A percentile compares a stretch with the other conserved stretches of the same genome.
These are phyloP conservation scores for Physella acuta DNA, from an alignment of 1,140 invertebrate genomes.

Conservation along the genomic window DNA sequence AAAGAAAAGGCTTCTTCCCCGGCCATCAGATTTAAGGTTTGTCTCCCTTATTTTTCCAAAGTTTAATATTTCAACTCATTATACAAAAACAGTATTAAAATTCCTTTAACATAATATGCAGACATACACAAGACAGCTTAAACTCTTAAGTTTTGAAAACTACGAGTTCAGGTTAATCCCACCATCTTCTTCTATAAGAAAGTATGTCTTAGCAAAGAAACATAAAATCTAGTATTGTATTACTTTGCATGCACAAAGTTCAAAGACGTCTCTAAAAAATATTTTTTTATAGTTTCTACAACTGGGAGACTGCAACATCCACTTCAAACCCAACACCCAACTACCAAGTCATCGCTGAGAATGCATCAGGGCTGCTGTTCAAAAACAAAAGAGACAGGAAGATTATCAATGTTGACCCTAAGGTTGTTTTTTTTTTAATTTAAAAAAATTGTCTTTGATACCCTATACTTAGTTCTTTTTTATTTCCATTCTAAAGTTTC, in stretches of 20 bases:
- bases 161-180: too few relatives aligned
- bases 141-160: background rate
- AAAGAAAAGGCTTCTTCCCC: conserved; percentile 67
- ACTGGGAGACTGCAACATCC: conserved; percentile 71
- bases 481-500: background rate
- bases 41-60: background rate
- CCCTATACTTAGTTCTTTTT: background rate
- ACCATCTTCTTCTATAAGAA: too few relatives aligned
- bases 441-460: background rate
- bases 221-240: background rate
- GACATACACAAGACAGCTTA: background rate
- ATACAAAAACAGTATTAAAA: background rate
- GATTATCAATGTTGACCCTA: conserved; percentile 62
- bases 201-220: too few relatives aligned
- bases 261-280: background rate
- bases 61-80: background rate
- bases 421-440: conserved; percentile 19
- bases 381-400: conserved; percentile 63
- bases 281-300: conserved; percentile 63
- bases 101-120: background rate
- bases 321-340: conserved; percentile 71
- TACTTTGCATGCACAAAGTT: too few relatives aligned
- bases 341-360: conserved; percentile 70
- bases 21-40: conserved; percentile 71
- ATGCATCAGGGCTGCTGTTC: conserved; percentile 69